Conservation (phyloP, 2,888 invertebrate genomes). For the Eucriotettix oculatus region DNA sequence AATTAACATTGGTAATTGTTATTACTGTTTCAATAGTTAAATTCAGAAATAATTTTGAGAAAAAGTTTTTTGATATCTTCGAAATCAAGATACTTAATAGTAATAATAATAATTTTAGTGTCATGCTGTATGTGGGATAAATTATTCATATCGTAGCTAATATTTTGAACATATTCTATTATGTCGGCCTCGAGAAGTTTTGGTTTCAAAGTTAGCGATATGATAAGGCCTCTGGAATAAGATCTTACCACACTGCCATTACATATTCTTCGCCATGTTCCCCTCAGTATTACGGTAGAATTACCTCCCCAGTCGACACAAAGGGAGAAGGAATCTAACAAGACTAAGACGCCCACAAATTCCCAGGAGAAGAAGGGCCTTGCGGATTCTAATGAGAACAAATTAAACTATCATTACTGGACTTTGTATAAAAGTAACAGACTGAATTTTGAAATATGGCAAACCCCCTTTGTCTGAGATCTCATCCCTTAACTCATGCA, state of each 20-base stretch:
- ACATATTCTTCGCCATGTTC: background rate
- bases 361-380: background rate
- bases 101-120: too few species aligned
- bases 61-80: too few species aligned
- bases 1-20: too few species aligned
- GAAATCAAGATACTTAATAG: too few species aligned
- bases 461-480: background rate
- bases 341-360: background rate
- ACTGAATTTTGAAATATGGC: background rate
- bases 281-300: background rate
- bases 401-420: constrained; percentile 5
- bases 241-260: too few species aligned
- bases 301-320: background rate
- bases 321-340: background rate
- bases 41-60: too few species aligned
- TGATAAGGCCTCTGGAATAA: background rate
- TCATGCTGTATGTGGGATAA: too few species aligned
- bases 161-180: too few species aligned
- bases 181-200: too few species aligned
- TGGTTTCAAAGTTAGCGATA: background rate
- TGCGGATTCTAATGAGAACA: constrained; percentile 4
- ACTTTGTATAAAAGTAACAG: background rate
- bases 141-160: too few species aligned
- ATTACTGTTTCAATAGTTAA: too few species aligned
- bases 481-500: background rate